Percentiles rank a stretch among this genome's conserved stretches.
Evolutionary conservation across 2,113 vertebrate genomes (phyloP).

Genomic region (Amazona guildingii): DNA sequence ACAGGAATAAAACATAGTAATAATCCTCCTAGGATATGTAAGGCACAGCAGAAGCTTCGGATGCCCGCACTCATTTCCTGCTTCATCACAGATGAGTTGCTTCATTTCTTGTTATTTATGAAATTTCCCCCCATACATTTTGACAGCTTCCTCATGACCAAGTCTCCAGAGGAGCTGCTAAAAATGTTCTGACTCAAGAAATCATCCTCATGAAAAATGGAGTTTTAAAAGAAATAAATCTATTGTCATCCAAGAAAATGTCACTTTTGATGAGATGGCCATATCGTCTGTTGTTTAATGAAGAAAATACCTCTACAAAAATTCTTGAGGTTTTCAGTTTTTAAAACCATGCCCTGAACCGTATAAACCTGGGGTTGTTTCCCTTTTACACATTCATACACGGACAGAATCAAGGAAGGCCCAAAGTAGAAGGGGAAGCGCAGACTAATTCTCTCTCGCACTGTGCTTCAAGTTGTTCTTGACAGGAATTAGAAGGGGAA

Average conservation of each 20-base stretch:
- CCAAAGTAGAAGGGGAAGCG: not conserved
- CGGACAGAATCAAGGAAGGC: rapidly evolving
- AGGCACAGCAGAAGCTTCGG: not conserved
- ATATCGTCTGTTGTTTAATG: not conserved
- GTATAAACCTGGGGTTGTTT: not conserved
- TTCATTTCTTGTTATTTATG: constrained; percentile 16
- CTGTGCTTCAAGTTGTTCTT: not conserved
- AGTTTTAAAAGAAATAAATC: not conserved
- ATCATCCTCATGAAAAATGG: not conserved
- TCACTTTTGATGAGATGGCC: not conserved
- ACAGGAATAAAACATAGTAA: not conserved
- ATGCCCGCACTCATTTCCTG: constrained; percentile 19
- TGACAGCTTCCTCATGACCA: constrained; percentile 1
- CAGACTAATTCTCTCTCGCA: not conserved
- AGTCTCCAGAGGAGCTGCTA: not conserved
- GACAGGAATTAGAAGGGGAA: not conserved
- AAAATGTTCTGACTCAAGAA: not conserved
- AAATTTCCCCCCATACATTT: not conserved
- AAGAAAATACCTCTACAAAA: not conserved
- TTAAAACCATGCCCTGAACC: not conserved
- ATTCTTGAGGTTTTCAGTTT: not conserved
- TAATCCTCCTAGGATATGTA: not conserved
- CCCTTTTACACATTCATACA: not conserved
- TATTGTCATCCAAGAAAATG: not conserved
- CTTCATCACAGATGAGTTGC: not conserved